phyloP scores from a whole-genome alignment of 2,888 invertebrate species.

The Nomada fabriciana region DNA sequence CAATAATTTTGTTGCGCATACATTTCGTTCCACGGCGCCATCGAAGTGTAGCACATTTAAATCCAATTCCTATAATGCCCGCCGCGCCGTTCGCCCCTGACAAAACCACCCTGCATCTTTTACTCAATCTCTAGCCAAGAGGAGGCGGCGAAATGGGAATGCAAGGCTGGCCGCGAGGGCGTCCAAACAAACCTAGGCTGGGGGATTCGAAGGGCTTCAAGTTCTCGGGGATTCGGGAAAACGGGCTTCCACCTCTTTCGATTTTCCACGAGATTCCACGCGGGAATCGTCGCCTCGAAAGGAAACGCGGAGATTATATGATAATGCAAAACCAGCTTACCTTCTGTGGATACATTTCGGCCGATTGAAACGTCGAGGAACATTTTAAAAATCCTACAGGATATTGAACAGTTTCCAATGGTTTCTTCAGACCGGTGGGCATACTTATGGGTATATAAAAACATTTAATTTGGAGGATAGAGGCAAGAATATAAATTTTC shows the following conservation, averaged over 20 bases:
- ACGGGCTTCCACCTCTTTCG: slow-evolving; percentile 28
- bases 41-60: slow-evolving; percentile 71
- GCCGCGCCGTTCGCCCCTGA: slow-evolving; percentile 2
- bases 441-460: background rate
- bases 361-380: slow-evolving; percentile 45
- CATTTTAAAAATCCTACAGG: background rate
- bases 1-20: no score
- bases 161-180: slow-evolving; percentile 71
- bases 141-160: slow-evolving; percentile 31
- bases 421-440: background rate
- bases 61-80: slow-evolving; percentile 77
- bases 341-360: slow-evolving; percentile 31
- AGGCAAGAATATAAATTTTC: slow-evolving; percentile 32
- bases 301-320: slow-evolving; percentile 44
- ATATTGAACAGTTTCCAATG: background rate
- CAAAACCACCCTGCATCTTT: slow-evolving; percentile 32
- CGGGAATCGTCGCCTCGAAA: slow-evolving; percentile 38
- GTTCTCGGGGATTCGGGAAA: slow-evolving; percentile 61
- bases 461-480: slow-evolving; percentile 17
- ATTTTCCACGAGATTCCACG: slow-evolving; percentile 12
- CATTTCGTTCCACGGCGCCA: slow-evolving; percentile 63
- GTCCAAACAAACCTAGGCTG: slow-evolving; percentile 73
- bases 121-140: slow-evolving; percentile 24
- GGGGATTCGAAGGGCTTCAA: slow-evolving; percentile 64
- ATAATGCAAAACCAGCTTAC: slow-evolving; percentile 54